These are phyloP conservation scores for Cephalopachus bancanus DNA, from an alignment of 2,797 vertebrate genomes.

Conservation along the genomic window DNA sequence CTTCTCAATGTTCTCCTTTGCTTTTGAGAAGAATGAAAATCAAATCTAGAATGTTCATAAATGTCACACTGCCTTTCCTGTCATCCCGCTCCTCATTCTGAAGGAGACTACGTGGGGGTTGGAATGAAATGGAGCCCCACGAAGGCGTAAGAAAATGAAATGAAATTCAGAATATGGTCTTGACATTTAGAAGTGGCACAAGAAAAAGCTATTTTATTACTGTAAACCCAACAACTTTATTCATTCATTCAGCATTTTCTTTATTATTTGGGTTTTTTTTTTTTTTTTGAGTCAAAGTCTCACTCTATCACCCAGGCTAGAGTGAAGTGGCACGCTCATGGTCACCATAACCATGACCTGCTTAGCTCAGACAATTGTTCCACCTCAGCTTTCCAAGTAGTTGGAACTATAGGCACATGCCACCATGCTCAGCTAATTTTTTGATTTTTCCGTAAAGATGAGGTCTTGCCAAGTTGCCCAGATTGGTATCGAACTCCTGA, in stretches of 20 bases:
- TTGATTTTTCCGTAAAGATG: no score
- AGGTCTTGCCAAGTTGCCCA: no score
- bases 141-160: slow-evolving; percentile 9
- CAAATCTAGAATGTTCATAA: neutral
- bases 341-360: no score
- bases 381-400: no score
- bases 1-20: neutral
- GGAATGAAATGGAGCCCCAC: neutral
- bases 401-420: no score
- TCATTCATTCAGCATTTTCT: neutral
- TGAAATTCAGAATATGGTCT: neutral
- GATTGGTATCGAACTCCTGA: no score
- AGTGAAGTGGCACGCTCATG: no score
- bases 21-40: slow-evolving; percentile 15
- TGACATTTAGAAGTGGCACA: neutral
- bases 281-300: no score
- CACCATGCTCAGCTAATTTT: no score
- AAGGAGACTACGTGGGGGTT: neutral
- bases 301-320: no score
- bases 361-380: no score
- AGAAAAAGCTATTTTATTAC: neutral
- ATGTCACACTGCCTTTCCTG: neutral
- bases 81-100: neutral
- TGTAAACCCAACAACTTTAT: neutral
- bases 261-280: no score